Evolutionary conservation across 2,888 invertebrate species (phyloP).

Genomic region (Synanthedon tipuliformis): DNA sequence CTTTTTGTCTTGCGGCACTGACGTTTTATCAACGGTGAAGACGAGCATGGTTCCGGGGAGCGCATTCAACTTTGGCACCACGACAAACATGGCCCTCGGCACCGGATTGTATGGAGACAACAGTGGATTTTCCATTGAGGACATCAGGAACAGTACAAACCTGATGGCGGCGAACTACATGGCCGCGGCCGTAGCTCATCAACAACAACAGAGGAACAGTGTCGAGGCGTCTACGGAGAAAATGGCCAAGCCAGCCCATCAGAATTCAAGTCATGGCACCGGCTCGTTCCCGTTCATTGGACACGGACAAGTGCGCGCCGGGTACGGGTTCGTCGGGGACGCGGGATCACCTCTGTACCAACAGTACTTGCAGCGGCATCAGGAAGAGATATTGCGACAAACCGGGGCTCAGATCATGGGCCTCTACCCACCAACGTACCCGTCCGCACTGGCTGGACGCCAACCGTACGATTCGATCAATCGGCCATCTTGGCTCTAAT

Average conservation of each 20-base stretch:
- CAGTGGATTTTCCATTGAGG: conserved; percentile 75
- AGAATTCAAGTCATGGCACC: conserved; percentile 44
- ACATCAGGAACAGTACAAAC: conserved; percentile 73
- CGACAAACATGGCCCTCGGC: conserved; percentile 70
- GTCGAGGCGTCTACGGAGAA: conserved; percentile 44
- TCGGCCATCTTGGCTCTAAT: conserved; percentile 76
- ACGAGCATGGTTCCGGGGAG: conserved; percentile 80
- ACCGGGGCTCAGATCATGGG: conserved; percentile 73
- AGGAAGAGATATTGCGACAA: conserved; percentile 71
- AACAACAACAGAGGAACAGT: conserved; percentile 50
- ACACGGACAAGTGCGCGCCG: conserved; percentile 69
- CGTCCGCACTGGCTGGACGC: conserved; percentile 72
- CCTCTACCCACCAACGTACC: conserved; percentile 76
- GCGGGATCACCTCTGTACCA: conserved; percentile 78
- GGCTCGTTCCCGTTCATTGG: conserved; percentile 73
- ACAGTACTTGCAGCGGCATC: conserved; percentile 75
- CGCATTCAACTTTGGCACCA: conserved; percentile 86
- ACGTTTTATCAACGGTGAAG: conserved; percentile 49
- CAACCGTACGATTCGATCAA: conserved; percentile 80
- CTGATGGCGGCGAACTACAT: conserved; percentile 69
- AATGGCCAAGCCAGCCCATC: conserved; percentile 59
- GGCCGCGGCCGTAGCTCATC: conserved; percentile 49
- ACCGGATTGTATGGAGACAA: conserved; percentile 73
- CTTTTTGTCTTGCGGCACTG: conserved; percentile 72
- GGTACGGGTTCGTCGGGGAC: conserved; percentile 73